Base-by-base conservation (phyloP, 2,113 vertebrate genomes). In the Melanotaenia duboulayi region DNA sequence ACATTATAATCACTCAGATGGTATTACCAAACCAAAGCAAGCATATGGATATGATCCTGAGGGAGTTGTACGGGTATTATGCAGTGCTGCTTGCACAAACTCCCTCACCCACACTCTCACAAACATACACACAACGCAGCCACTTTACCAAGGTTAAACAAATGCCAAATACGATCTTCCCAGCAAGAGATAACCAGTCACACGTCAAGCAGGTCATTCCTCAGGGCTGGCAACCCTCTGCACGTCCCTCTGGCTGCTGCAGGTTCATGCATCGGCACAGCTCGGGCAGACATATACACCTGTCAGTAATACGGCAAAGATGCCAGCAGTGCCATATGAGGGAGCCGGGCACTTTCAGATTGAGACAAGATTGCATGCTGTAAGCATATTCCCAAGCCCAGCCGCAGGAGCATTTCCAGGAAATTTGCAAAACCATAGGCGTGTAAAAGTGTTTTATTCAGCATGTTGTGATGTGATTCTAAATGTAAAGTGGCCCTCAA, bases 121-220 rank as follows among this genome's bases (percentile, higher is more conserved):
- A 46, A 35, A 72, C 54, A 28, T 24, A 37, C 52, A 73, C 42
- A 65, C 23, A 55, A 60, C 48, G 37, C 44, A 2, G 68, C 23
- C 56, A 76, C 78, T 85, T 84, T 88, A 56, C 80, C 90, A 92
- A 92, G 90, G 91, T 91, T 90, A 91, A 89, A 91, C 88, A 91
- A 90, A 91, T 71, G 82, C 63, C 80, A 88, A 88, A 81, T 82
- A 74, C 35, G 39, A 81, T 88, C 81, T 86, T 71, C 58, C 67
- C 81, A 80, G 70, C 59, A 74, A 84, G 65, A 88, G 85, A 87
- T 88, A 89, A 88, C 72, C 82, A 78, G 83, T 82, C 69, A 54
- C 80, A 85, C 78, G 81, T 67, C 77, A 88, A 88, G 80, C 86
- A 75, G 83, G 84, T 83, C 77, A 32, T 80, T 84, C 81, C 84